A percentile compares a stretch with the other conserved stretches of the same genome.
Evolutionary conservation across 2,797 vertebrate species (phyloP).

Genomic region (Rhabdophis nuchalis): DNA sequence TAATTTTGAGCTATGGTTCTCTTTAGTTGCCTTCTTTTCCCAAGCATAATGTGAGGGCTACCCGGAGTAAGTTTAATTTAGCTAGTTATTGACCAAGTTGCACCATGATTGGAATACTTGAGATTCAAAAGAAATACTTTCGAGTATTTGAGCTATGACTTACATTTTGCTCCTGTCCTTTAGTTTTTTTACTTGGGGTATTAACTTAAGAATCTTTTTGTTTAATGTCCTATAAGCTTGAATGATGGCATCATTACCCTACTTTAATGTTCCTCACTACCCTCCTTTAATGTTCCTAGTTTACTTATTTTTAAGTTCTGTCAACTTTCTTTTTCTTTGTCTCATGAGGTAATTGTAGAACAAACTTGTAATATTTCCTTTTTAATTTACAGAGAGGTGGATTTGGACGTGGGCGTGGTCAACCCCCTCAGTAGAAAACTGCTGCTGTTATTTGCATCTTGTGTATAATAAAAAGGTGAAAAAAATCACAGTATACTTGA

Average conservation of each 20-base stretch:
- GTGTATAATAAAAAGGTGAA: constrained; percentile 86
- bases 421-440: constrained; percentile 87
- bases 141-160: not conserved
- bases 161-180: not conserved
- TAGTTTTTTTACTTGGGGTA: not conserved
- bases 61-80: not conserved
- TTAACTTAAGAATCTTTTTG: not conserved
- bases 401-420: constrained; percentile 96
- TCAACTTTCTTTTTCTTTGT: not conserved
- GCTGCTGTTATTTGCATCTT: constrained; percentile 59
- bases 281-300: not conserved
- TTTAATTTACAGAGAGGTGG: constrained; percentile 87
- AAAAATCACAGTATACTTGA: constrained; percentile 31
- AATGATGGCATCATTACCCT: not conserved
- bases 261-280: not conserved
- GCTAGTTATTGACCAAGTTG: not conserved
- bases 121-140: not conserved
- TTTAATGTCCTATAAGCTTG: not conserved
- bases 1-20: not conserved
- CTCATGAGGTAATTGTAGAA: accelerated
- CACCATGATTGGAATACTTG: not conserved
- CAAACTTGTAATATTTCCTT: constrained; percentile 39
- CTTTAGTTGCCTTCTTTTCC: not conserved
- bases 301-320: not conserved
- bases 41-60: not conserved